These are phyloP conservation scores for Bovichtus diacanthus DNA, from an alignment of 2,797 vertebrate species.

Conservation along the genomic window DNA sequence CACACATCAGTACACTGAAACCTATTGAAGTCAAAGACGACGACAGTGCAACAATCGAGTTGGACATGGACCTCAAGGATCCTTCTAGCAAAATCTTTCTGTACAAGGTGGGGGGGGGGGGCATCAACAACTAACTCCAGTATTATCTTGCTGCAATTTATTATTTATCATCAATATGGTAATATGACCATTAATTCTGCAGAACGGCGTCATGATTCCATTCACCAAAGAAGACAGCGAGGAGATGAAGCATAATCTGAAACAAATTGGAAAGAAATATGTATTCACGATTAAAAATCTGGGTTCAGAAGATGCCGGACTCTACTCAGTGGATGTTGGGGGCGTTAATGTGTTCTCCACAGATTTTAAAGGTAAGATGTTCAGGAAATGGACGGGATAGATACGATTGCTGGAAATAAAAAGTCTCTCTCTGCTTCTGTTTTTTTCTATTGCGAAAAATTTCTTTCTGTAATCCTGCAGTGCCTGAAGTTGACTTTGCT, in stretches of 20 bases:
- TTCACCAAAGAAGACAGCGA: slow-evolving; percentile 69
- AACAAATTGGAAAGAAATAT: slow-evolving; percentile 87
- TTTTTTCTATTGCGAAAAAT: slow-evolving; percentile 19
- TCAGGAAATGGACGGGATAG: neutral
- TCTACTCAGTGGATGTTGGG: slow-evolving; percentile 92
- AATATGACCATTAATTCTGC: slow-evolving; percentile 24
- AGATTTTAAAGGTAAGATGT: slow-evolving; percentile 85
- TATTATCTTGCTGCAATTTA: neutral
- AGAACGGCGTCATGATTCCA: slow-evolving; percentile 90
- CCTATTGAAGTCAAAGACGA: slow-evolving; percentile 86
- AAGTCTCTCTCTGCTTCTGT: neutral
- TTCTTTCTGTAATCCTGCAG: slow-evolving; percentile 57
- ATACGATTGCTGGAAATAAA: neutral
- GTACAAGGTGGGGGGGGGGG: slow-evolving; percentile 89
- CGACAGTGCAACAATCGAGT: slow-evolving; percentile 85
- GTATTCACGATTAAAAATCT: slow-evolving; percentile 88
- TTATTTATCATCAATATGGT: neutral
- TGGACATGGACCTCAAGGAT: slow-evolving; percentile 92
- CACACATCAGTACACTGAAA: slow-evolving; percentile 82
- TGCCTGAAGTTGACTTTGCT: slow-evolving; percentile 83
- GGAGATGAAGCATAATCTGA: slow-evolving; percentile 84
- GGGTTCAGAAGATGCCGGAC: slow-evolving; percentile 86
- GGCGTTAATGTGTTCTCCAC: slow-evolving; percentile 91
- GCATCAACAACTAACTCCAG: fast-evolving
- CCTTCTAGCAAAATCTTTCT: slow-evolving; percentile 87